These are phyloP conservation scores for Atractosteus spatula DNA, from an alignment of 2,113 vertebrate genomes.

Conservation along the genomic window DNA sequence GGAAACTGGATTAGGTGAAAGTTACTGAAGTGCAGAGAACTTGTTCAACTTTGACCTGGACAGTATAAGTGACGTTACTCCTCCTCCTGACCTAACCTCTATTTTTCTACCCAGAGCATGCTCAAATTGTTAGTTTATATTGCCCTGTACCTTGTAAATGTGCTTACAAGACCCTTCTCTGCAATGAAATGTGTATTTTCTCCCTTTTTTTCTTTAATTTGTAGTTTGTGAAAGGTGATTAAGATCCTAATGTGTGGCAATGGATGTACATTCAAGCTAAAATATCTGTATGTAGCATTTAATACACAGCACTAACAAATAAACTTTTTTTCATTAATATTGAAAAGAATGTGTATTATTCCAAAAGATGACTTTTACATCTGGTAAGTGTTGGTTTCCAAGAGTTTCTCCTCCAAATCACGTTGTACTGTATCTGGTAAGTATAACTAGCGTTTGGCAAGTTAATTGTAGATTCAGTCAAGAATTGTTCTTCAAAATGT, in stretches of 20 bases:
- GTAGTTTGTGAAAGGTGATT: constrained; percentile 62
- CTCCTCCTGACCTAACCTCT: constrained; percentile 28
- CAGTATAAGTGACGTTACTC: constrained; percentile 3
- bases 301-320: constrained; percentile 74
- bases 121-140: constrained; percentile 66
- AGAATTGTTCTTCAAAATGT: not conserved
- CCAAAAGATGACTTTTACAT: not conserved
- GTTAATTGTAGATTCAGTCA: not conserved
- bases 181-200: constrained; percentile 11
- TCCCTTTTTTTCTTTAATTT: constrained; percentile 51
- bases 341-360: not conserved
- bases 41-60: constrained; percentile 14
- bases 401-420: not conserved
- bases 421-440: not conserved
- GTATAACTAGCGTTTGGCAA: not conserved
- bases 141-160: constrained; percentile 48
- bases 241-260: constrained; percentile 53
- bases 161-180: constrained; percentile 32
- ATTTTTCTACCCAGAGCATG: constrained; percentile 58
- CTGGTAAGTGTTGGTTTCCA: not conserved
- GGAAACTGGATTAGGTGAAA: constrained; percentile 11
- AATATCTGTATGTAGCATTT: constrained; percentile 74
- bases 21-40: not conserved
- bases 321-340: constrained; percentile 64
- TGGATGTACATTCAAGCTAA: constrained; percentile 62